Base-by-base conservation (phyloP, 2,888 invertebrate genomes). In the Congeria kusceri region DNA sequence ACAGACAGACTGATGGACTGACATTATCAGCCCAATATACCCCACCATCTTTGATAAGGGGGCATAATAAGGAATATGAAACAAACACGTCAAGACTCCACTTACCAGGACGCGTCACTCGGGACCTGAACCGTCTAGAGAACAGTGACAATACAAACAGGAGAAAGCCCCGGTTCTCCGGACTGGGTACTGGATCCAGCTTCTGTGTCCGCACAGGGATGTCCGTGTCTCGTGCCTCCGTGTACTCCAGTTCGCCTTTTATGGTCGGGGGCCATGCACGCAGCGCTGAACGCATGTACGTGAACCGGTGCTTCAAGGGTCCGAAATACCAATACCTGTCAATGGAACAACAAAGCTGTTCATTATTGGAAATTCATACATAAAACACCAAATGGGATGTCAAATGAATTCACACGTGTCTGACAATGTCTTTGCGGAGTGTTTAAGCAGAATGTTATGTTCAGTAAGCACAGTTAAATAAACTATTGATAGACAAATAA, bases 291-390 rank as follows among this genome's bases (percentile, higher is more conserved):
- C 97, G 96, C 63, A 98, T 91, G 88, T 96, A 97, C 1, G 97
- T 95, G 25, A 95, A 96, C 91, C 96, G 96, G 77, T 96, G 96
- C 90, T 96, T 95, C 0, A 97, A 93, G 0, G 95, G 94, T 2
- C 97, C 97, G 94, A 96, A 96, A 88, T 97, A 96, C 98, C 98
- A 98, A 93, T 98, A 98, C 68, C 93, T 93, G 74, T n/a, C 63
- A 63, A 23, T 20, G 39, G 18, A 61, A 28, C 32, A 57, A 59
- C 9, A 27, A 13, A 5, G 23, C 1, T 20, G 20, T 44, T 57
- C 32, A 32, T 32, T 32, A 4, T 32, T 32, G 4, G 32, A 7
- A 32, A 32, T 32, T 32, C 32, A 32, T 32, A 32, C 5, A 32
- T 32, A 11, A 32, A 32, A 32, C n/a, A 32, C 32, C 32, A 32